A percentile compares a stretch with the other conserved stretches of the same genome.
Conservation (phyloP, 2,888 invertebrate species). For the Ectemnius lituratus region DNA sequence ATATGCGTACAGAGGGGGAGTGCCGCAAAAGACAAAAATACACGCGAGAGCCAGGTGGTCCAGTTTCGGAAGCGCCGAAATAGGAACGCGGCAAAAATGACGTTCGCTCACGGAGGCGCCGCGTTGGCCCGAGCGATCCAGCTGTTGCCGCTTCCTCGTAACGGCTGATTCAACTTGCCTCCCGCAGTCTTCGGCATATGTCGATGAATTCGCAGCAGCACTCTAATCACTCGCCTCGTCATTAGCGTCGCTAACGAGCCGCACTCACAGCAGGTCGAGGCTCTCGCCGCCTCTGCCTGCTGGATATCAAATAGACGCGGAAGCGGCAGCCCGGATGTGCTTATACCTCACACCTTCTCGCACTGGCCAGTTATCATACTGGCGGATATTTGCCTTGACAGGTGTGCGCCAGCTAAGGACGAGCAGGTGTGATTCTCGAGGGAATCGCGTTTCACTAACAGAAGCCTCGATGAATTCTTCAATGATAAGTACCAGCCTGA, state of each 20-base stretch:
- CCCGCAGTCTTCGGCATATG: slow-evolving; percentile 13
- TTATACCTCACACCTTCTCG: slow-evolving; percentile 2
- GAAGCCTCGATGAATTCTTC: too few species aligned
- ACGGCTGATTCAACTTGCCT: neutral
- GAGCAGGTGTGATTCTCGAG: too few species aligned
- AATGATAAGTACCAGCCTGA: too few species aligned
- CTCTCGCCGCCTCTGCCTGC: slow-evolving; percentile 10
- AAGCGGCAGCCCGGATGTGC: neutral
- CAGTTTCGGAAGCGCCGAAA: too few species aligned
- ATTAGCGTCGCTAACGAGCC: slow-evolving; percentile 45
- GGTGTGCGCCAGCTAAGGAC: neutral
- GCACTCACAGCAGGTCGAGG: slow-evolving; percentile 30
- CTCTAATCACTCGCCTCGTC: slow-evolving; percentile 39
- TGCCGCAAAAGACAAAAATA: too few species aligned
- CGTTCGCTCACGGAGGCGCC: neutral
- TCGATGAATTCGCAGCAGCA: slow-evolving; percentile 37
- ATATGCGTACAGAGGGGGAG: too few species aligned
- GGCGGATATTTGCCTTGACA: neutral
- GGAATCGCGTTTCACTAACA: too few species aligned
- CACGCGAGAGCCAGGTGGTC: too few species aligned
- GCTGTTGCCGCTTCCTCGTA: neutral
- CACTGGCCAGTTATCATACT: neutral
- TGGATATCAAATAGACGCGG: slow-evolving; percentile 1
- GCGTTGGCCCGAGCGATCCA: slow-evolving; percentile 11
- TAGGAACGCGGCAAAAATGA: slow-evolving; percentile 1